phyloP scores from a whole-genome alignment of 1,140 invertebrate genomes.

The Anoplophora glabripennis region DNA sequence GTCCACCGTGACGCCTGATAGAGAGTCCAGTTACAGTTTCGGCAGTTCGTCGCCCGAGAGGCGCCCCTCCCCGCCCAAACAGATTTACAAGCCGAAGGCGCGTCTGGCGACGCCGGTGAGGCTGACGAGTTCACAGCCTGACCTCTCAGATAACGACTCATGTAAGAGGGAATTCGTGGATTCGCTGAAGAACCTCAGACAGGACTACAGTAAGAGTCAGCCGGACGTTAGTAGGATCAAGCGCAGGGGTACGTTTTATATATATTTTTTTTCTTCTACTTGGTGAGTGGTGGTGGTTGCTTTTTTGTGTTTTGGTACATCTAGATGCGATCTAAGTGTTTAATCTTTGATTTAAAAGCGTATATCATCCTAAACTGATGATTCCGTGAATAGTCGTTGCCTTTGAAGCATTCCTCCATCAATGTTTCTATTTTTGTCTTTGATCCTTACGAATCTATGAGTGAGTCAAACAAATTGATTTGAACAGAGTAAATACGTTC shows the following conservation, averaged over 20 bases:
- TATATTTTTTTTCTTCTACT: neutral
- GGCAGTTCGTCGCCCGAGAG: constrained; percentile 28
- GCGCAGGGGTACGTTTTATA: constrained; percentile 28
- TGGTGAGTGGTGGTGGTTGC: too few species aligned
- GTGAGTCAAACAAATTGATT: too few species aligned
- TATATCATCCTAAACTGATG: too few species aligned
- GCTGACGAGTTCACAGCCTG: constrained; percentile 29
- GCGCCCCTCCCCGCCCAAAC: constrained; percentile 2
- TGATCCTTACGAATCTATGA: too few species aligned
- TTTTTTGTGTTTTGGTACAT: too few species aligned
- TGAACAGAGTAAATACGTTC: too few species aligned
- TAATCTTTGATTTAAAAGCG: too few species aligned
- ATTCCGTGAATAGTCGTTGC: too few species aligned
- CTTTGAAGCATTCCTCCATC: too few species aligned
- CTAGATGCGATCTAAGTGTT: too few species aligned
- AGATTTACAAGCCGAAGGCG: constrained; percentile 20
- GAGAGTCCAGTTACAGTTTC: constrained; percentile 36
- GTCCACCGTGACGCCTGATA: constrained; percentile 41
- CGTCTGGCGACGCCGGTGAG: constrained; percentile 9
- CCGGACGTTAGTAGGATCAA: constrained; percentile 32
- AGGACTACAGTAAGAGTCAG: constrained; percentile 32
- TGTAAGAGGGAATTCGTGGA: constrained; percentile 30
- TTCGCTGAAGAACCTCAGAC: constrained; percentile 26
- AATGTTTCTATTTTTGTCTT: too few species aligned
- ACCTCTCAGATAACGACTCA: constrained; percentile 26